Evolutionary conservation across 2,888 invertebrate species (phyloP).

Genomic region (Lithophane leautieri): DNA sequence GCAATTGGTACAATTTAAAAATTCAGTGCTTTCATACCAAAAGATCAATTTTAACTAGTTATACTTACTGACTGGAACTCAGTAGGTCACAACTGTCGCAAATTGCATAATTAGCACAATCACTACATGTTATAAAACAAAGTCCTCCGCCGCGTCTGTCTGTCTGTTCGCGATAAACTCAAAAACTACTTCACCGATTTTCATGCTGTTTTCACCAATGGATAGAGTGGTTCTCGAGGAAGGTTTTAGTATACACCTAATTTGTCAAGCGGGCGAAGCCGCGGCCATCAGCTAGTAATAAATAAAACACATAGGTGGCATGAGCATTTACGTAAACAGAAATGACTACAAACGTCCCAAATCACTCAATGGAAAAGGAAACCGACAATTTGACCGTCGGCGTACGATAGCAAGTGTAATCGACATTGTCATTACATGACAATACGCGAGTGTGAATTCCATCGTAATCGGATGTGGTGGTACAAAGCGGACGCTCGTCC

Average conservation of each 20-base stretch:
- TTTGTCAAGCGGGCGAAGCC: too few species aligned
- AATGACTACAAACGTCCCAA: conserved; percentile 43
- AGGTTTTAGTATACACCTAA: too few species aligned
- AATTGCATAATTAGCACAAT: conserved; percentile 17
- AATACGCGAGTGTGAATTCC: conserved; percentile 79
- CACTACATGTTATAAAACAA: too few species aligned
- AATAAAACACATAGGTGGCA: conserved; percentile 25
- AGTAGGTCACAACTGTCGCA: background rate
- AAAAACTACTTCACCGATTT: too few species aligned
- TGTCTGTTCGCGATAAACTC: too few species aligned
- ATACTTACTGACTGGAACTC: too few species aligned
- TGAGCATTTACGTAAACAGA: conserved; percentile 34
- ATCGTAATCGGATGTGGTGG: conserved; percentile 80
- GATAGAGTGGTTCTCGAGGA: too few species aligned
- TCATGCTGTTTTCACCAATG: too few species aligned
- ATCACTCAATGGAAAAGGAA: conserved; percentile 55
- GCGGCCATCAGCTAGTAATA: too few species aligned
- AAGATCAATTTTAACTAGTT: background rate
- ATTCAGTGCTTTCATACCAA: background rate
- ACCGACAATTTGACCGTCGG: conserved; percentile 52
- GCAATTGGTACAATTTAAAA: background rate
- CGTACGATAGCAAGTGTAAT: conserved; percentile 54
- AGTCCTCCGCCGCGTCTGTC: too few species aligned
- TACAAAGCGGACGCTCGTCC: conserved; percentile 81
- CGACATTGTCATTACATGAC: conserved; percentile 67